Conservation (phyloP, 2,888 invertebrate species). For the Lumbricus terrestris region DNA sequence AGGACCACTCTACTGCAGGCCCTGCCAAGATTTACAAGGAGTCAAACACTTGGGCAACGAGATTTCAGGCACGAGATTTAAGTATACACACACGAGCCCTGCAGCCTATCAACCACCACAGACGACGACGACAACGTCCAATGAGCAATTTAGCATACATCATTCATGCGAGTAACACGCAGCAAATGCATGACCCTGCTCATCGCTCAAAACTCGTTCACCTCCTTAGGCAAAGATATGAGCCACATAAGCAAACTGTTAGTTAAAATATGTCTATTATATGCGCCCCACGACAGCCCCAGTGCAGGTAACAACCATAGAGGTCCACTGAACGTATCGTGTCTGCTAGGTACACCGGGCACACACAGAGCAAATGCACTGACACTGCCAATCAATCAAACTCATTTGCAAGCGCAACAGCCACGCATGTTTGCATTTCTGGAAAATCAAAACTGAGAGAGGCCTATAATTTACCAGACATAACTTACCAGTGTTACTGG, state of each 20-base stretch:
- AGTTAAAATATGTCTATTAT: too few relatives aligned
- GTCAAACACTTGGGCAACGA: background rate
- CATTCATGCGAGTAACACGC: background rate
- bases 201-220: background rate
- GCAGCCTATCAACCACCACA: background rate
- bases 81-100: background rate
- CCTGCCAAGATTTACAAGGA: background rate
- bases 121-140: background rate
- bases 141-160: too few relatives aligned
- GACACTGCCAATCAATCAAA: background rate
- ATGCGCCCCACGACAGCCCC: too few relatives aligned
- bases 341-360: background rate
- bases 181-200: background rate
- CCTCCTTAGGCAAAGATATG: background rate
- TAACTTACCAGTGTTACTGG: background rate
- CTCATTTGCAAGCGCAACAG: background rate
- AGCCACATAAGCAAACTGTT: too few relatives aligned
- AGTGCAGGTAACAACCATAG: background rate
- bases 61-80: background rate
- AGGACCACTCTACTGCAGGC: background rate
- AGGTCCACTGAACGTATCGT: background rate
- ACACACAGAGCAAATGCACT: background rate
- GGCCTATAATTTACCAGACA: background rate
- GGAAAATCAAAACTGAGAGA: background rate
- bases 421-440: background rate